Percentiles rank a stretch among this genome's conserved stretches.
phyloP scores from a whole-genome alignment of 2,797 vertebrate species.

The Enteromius anoplus region DNA sequence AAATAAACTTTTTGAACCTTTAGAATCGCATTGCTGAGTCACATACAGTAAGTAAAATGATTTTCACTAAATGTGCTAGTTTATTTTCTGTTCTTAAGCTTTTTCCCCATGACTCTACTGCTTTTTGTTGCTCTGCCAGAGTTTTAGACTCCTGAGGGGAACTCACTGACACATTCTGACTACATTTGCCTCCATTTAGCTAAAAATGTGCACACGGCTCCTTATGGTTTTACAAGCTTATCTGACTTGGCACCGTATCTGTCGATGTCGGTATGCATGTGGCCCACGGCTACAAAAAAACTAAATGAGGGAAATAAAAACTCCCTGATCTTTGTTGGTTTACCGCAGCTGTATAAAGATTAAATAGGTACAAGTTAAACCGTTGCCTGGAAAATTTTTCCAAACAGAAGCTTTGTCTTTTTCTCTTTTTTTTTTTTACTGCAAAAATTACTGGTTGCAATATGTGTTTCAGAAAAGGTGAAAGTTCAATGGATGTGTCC shows the following conservation, averaged over 20 bases:
- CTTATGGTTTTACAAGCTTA: conserved; percentile 78
- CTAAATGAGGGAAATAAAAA: conserved; percentile 31
- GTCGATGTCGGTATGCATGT: conserved; percentile 73
- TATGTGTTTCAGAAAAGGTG: conserved; percentile 45
- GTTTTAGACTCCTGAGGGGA: conserved; percentile 69
- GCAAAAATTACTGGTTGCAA: conserved; percentile 27
- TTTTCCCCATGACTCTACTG: not conserved
- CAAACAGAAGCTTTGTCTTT: conserved; percentile 37
- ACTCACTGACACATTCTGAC: conserved; percentile 75
- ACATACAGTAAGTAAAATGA: not conserved
- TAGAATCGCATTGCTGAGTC: conserved; percentile 2
- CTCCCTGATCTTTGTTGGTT: conserved; percentile 50
- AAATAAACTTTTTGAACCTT: not conserved
- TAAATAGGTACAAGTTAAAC: conserved; percentile 49
- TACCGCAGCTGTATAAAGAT: conserved; percentile 50
- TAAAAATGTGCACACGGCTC: conserved; percentile 78
- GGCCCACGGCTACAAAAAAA: conserved; percentile 71
- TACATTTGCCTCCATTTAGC: conserved; percentile 78
- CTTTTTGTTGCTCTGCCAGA: conserved; percentile 67
- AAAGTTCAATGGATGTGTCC: conserved; percentile 45
- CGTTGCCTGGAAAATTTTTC: conserved; percentile 51
- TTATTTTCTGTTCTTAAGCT: not conserved
- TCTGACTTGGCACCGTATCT: conserved; percentile 76
- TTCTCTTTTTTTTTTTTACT: conserved; percentile 41
- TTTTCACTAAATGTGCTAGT: not conserved